Base-by-base conservation (phyloP, 2,797 vertebrate genomes). In the Triplophysa yarkandensis region DNA sequence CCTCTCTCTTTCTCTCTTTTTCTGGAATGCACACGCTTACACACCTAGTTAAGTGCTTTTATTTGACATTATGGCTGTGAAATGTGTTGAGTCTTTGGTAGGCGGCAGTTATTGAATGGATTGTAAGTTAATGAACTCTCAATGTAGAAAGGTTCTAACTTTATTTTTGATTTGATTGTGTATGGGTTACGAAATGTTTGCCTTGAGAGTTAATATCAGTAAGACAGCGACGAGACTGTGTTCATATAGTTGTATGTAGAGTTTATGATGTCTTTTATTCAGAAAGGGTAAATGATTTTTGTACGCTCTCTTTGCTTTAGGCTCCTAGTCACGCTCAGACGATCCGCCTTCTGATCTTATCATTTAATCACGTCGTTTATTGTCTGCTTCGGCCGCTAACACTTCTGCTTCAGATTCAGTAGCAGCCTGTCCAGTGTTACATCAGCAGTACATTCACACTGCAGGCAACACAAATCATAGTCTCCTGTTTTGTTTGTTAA, bases 351-450 rank as follows among this genome's bases (percentile, higher is more conserved):
- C 32, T 68, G 77, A 82, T 77, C 75, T 67, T 80, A 77, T 82
- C 78, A 44, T 82, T 82, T 80, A 80, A 80, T 82, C 68, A 66
- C 66, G 41, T 58, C 30, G 23, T 80, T 75, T 50, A 71, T 80
- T 79, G 74, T 69, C 34, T 57, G 44, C 50, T 77, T 58, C 58
- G 41, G 39, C 30, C 1, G 13, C 54, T 32, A 41, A 54, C 57
- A 39, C 58, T 63, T 8, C 44, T 73, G 7, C 34, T 65, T 67
- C 63, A 19, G 71, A 73, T 73, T 63, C 25, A 43, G 46, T 39
- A 41, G 48, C 71, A 23, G 34, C 21, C 19, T 36, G 23, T 54
- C 36, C 17, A 73, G 44, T 17, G 50, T 34, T 74, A 34, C 27
- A 74, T 66, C 54, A 65, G 62, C 52, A 34, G 48, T 73, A 32